Evolutionary conservation across 2,888 invertebrate species (phyloP).

Genomic region (Himalopsyche kuldschensis): DNA sequence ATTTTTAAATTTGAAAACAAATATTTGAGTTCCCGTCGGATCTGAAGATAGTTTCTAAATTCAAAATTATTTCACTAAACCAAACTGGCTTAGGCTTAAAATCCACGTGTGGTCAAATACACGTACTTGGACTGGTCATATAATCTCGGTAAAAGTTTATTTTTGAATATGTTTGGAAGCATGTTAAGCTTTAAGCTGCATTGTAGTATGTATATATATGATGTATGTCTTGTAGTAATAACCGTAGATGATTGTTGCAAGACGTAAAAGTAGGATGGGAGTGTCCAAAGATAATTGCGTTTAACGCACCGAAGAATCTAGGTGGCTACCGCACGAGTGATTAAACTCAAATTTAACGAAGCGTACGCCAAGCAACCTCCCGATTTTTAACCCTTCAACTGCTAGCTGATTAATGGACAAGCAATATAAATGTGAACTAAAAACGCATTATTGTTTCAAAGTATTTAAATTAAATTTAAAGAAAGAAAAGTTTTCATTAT

Average conservation of each 20-base stretch:
- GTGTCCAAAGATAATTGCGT: conserved; percentile 28
- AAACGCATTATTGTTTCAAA: too few species aligned
- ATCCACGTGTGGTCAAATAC: background rate
- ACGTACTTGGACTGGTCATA: background rate
- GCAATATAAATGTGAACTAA: too few species aligned
- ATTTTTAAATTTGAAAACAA: too few species aligned
- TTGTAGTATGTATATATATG: background rate
- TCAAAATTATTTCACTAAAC: too few species aligned
- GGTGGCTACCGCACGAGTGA: conserved; percentile 20
- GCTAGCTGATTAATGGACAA: too few species aligned
- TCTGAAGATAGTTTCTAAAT: too few species aligned
- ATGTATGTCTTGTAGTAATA: background rate
- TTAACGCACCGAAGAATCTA: conserved; percentile 22
- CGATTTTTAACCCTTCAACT: background rate
- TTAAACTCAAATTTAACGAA: background rate
- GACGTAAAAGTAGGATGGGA: conserved; percentile 3
- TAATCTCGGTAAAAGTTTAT: background rate
- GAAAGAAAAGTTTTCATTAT: too few species aligned
- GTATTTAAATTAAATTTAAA: too few species aligned
- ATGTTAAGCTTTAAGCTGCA: background rate
- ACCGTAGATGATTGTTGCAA: background rate
- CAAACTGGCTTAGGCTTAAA: too few species aligned
- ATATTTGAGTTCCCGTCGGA: too few species aligned
- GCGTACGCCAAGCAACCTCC: background rate
- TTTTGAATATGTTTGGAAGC: background rate